Conservation (phyloP, 2,797 vertebrate genomes). For the Peromyscus nudipes region DNA sequence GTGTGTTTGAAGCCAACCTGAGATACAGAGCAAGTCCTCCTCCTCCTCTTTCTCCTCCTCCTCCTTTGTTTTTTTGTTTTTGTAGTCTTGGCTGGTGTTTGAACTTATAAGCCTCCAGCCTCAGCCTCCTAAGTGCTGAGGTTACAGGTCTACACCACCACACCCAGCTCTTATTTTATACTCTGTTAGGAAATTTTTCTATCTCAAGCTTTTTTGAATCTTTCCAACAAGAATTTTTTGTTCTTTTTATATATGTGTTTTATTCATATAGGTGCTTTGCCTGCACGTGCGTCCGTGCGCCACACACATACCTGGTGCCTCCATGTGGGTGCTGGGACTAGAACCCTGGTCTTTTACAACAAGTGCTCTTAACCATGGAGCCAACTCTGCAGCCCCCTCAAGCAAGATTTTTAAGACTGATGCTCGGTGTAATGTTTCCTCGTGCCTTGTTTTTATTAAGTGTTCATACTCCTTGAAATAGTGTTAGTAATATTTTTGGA, state of each 20-base stretch:
- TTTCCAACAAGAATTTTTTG: not conserved
- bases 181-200: constrained; percentile 41
- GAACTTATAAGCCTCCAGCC: not conserved
- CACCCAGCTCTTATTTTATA: not conserved
- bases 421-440: not conserved
- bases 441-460: constrained; percentile 25
- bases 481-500: not conserved
- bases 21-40: not conserved
- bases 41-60: not conserved
- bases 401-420: not conserved
- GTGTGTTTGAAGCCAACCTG: not conserved
- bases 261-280: not conserved
- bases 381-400: not conserved
- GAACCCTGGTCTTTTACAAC: not conserved
- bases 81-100: not conserved
- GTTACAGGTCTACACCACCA: not conserved
- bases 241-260: not conserved
- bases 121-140: not conserved
- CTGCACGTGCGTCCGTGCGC: not conserved
- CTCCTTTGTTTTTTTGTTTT: not conserved
- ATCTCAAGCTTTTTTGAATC: constrained; percentile 1
- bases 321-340: not conserved
- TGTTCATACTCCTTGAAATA: constrained; percentile 36
- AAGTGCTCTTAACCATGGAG: not conserved
- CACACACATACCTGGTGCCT: not conserved